Evolutionary conservation across 1,140 invertebrate species (phyloP), one percentile per base, ranked within the genome.

Genomic region (Thalassaphorura encarpata): DNA sequence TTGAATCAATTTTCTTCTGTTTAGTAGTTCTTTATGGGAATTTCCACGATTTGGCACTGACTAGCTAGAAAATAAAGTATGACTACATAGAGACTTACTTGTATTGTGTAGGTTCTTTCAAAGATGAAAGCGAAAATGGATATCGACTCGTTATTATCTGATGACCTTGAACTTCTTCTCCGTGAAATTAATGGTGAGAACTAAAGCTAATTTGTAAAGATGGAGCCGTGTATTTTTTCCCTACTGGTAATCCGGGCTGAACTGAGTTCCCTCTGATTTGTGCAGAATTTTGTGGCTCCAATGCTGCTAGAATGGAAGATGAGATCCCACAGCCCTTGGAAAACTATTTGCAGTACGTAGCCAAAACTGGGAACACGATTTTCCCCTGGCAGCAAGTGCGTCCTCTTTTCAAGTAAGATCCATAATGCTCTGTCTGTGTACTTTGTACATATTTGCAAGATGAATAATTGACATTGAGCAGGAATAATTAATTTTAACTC

Each of bases 301-400:
- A 33, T 45, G 49, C 27, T 5, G 27, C 15, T n/a, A 50, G 33
- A 23, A 43, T 18, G 5, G 54, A 58, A 1, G 79, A 83, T 66
- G 84, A 83, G 63, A 90, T 95, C 67, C 89, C 91, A n/a, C 77
- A 82, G 50, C 81, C 89, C 67, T 75, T 97, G 43, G 90, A 96
- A 66, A 87, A 93, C 31, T 95, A 94, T 71, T 74, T 97, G 43
- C 79, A 80, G 60, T 87, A 84, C 75, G 88, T 97, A 51, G 92
- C 92, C 0, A 87, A 87, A 73, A 94, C 90, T 52, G 93, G 93
- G 50, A 89, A 96, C 71, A 89, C 89, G 8, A 79, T 95, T 24
- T 95, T 90, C 69, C 90, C 91, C 62, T 97, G 93, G 93, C 73
- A 83, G 21, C 74, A 85, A 47, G 78, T 97, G 19, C 91, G 93